These are phyloP conservation scores for Drosophila robusta DNA, from an alignment of 2,888 invertebrate genomes.

Conservation along the genomic window DNA sequence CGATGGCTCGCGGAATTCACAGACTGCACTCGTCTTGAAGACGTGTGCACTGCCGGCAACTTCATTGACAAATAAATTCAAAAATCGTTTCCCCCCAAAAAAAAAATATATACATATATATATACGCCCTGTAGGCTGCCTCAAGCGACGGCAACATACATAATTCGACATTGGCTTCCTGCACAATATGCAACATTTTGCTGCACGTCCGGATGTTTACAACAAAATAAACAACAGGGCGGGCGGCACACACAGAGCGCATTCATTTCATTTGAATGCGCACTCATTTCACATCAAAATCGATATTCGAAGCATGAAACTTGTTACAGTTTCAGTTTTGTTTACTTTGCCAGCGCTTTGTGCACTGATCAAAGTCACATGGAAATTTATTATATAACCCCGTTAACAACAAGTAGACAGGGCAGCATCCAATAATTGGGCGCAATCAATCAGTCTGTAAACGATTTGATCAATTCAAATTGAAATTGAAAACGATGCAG, in stretches of 20 bases:
- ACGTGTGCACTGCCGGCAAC: conserved; percentile 75
- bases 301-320: conserved; percentile 54
- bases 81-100: conserved; percentile 47
- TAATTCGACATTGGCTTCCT: conserved; percentile 69
- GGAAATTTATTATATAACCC: conserved; percentile 76
- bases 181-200: conserved; percentile 80
- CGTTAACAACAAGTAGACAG: conserved; percentile 46
- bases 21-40: conserved; percentile 27
- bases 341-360: conserved; percentile 54
- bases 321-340: conserved; percentile 71
- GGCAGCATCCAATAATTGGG: conserved; percentile 63
- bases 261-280: conserved; percentile 42
- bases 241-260: background rate
- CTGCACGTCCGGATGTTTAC: conserved; percentile 80
- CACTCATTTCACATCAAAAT: conserved; percentile 50
- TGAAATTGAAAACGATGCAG: conserved; percentile 60
- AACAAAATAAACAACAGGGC: conserved; percentile 72
- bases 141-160: conserved; percentile 26
- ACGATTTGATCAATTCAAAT: conserved; percentile 48
- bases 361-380: conserved; percentile 74
- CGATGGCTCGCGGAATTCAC: conserved; percentile 39
- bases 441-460: conserved; percentile 71
- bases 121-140: conserved; percentile 66
- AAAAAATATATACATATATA: conserved; percentile 9
- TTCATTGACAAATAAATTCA: conserved; percentile 77